Base-by-base conservation (phyloP, 37 sponge, comb jelly and placozoan species). In the Mnemiopsis leidyi region DNA sequence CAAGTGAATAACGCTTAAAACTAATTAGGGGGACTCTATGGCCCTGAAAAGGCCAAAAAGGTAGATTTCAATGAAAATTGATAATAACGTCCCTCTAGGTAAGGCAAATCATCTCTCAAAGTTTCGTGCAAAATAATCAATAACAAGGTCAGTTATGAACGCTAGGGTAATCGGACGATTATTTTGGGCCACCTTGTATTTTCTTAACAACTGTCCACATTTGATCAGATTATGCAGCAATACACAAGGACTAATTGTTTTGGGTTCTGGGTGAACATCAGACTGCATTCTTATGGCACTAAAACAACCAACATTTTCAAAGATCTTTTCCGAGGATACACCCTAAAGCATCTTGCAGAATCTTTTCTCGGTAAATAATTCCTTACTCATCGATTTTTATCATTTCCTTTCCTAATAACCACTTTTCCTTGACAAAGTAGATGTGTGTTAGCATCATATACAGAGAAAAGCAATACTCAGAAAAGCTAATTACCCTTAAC, bases 231-330 rank as follows among this genome's bases (percentile, higher is more conserved):
- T 9, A 85, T 85, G 90, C 90, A 85, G 90, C 90, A 85, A 33
- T 38, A 38, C 35, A 85, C 90, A 85, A 7, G 90, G 25, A 85
- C 61, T 23, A 38, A 25, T n/a, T 85, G 90, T 29, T 85, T 85
- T 85, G 90, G 61, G 25, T 85, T 85, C 35, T 85, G 90, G 90
- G 29, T 33, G 7, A 85, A 85, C 30, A 85, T 85, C 61, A 38
- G 90, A 18, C 90, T 85, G 23, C 38, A 28, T 25, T 32, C 36
- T n/a, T 85, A 85, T 85, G 90, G 90, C 24, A 40, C 36, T 1
- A 85, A 21, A 23, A 33, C 35, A 7, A 32, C 40, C n/a, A 85
- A 85, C 30, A 85, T 85, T 33, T 85, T 40, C 90, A 85, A 85
- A 39, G 90, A 85, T 39, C 90, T 85, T 23, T 85, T 85, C 29